Evolutionary conservation across 2,888 invertebrate species (phyloP).

Genomic region (Meiosimyza platycephala): DNA sequence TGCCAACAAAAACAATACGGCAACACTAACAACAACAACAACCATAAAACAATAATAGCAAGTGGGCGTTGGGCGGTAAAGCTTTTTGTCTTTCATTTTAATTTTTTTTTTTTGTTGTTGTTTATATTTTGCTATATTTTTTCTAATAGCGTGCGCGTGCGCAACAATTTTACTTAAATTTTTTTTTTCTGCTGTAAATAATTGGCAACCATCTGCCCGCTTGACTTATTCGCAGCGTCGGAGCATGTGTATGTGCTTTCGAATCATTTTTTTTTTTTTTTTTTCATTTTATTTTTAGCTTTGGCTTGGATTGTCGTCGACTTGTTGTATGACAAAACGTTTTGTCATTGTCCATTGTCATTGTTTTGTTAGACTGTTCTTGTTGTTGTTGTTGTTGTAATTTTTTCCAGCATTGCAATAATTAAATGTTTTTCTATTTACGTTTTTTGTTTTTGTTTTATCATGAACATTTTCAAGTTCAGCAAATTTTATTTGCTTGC

Average conservation of each 20-base stretch:
- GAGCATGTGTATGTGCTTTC: no score
- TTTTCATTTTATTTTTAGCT: not conserved
- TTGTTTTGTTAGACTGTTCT: not conserved
- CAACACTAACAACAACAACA: no score
- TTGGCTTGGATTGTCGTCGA: not conserved
- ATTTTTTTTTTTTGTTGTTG: not conserved
- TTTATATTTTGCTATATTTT: not conserved
- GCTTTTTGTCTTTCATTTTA: not conserved
- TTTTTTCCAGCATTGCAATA: not conserved
- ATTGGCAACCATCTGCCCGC: conserved; percentile 9
- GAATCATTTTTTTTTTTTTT: no score
- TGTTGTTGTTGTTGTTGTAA: conserved; percentile 13
- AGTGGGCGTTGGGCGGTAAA: no score
- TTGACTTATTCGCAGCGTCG: not conserved
- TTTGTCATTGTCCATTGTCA: conserved; percentile 9
- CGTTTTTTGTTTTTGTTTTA: not conserved
- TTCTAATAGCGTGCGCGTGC: not conserved
- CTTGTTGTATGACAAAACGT: conserved; percentile 1
- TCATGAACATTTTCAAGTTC: conserved; percentile 9
- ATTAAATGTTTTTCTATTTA: conserved; percentile 14
- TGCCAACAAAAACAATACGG: no score
- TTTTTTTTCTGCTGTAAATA: conserved; percentile 6
- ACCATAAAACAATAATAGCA: no score
- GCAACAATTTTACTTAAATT: no score
- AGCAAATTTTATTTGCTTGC: not conserved